A percentile compares a stretch with the other conserved stretches of the same genome.
These are phyloP conservation scores for Calcarius ornatus DNA, from an alignment of 2,113 vertebrate genomes.

Conservation along the genomic window DNA sequence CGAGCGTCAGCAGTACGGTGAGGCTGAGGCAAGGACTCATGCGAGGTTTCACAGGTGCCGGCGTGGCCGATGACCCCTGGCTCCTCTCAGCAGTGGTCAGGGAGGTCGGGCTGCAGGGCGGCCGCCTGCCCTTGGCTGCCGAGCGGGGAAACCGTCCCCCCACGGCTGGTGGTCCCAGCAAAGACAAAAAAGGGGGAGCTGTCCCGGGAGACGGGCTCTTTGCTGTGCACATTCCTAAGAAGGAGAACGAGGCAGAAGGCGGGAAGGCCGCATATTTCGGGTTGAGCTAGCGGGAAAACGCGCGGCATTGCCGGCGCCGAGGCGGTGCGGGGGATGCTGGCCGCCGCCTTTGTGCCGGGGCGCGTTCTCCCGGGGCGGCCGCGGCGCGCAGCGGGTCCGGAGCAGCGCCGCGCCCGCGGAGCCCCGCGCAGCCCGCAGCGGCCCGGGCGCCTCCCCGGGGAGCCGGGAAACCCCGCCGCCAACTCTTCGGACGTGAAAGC, in stretches of 20 bases:
- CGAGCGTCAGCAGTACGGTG: not conserved
- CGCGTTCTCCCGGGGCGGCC: not conserved
- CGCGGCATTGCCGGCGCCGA: not conserved
- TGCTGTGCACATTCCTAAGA: not conserved
- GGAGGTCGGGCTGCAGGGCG: not conserved
- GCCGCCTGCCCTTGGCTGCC: not conserved
- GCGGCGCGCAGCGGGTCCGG: not conserved
- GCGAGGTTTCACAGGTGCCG: not conserved
- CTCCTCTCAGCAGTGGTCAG: not conserved
- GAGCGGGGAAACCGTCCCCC: not conserved
- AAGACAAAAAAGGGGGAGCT: no score
- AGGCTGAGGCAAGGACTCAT: not conserved
- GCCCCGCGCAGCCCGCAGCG: not conserved
- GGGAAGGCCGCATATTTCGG: not conserved
- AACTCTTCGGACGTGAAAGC: not conserved
- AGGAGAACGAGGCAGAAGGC: not conserved
- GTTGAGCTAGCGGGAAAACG: not conserved
- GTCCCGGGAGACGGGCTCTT: no score
- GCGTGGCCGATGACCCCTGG: not conserved
- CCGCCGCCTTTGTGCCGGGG: not conserved
- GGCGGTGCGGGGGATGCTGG: not conserved
- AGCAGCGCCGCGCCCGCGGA: not conserved
- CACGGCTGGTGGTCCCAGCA: not conserved
- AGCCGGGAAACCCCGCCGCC: not conserved
- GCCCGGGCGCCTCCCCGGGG: not conserved